A percentile compares a stretch with the other conserved stretches of the same genome.
These are phyloP conservation scores for Antennarius maculatus DNA, from an alignment of 2,797 vertebrate genomes.

Conservation along the genomic window DNA sequence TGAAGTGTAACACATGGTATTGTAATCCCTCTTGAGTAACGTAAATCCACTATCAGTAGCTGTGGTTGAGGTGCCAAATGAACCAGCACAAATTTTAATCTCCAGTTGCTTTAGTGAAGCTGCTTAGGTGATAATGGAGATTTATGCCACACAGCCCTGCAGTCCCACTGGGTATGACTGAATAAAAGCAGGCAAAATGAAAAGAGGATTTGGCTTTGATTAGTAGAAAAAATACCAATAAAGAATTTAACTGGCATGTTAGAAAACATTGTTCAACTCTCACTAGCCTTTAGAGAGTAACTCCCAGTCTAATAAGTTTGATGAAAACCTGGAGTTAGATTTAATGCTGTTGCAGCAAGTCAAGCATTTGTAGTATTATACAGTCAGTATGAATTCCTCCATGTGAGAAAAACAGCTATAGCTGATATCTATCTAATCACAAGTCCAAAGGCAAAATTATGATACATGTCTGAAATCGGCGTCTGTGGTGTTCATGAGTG, in stretches of 20 bases:
- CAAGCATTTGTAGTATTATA: not conserved
- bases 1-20: conserved; percentile 17
- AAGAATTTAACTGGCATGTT: not conserved
- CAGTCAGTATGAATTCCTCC: not conserved
- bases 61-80: conserved; percentile 29
- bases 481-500: not conserved
- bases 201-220: not conserved
- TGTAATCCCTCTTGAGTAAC: conserved; percentile 18
- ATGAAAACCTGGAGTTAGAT: conserved; percentile 27
- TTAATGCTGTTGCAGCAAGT: not conserved
- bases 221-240: conserved; percentile 1
- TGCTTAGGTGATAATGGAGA: conserved; percentile 6
- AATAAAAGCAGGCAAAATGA: not conserved
- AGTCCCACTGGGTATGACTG: conserved; percentile 18
- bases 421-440: too few species aligned
- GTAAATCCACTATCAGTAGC: conserved; percentile 30
- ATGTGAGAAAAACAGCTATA: not conserved
- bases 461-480: not conserved
- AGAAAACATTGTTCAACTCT: not conserved
- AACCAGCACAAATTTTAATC: conserved; percentile 30
- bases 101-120: conserved; percentile 13
- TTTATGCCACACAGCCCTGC: not conserved
- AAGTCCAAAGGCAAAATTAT: not conserved
- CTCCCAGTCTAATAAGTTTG: conserved; percentile 23
- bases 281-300: not conserved